Base-by-base conservation (phyloP, 2,113 vertebrate genomes). In the Leptobrachium ailaonicum region DNA sequence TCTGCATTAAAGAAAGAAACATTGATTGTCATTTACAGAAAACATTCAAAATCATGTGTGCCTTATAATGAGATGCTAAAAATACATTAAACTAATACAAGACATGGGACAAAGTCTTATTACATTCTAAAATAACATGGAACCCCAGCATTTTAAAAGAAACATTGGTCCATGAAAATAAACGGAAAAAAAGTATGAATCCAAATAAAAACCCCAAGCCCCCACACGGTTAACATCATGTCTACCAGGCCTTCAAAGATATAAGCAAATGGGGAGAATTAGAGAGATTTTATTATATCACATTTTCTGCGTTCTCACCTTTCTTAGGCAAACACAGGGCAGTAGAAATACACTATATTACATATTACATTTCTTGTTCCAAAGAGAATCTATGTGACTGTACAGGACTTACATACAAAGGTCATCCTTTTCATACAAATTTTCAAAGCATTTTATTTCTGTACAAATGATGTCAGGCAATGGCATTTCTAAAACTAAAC, bases 11-110 rank as follows among this genome's bases (percentile, higher is more conserved):
- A 93, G 90, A 90, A 94, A 93, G 85, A 86, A 93, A 95, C 92
- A 95, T 91, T 94, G 94, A 95, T 95, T 95, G 94, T 95, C 94
- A 94, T 94, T 93, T 94, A 94, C 94, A 95, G 90, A 93, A 94
- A 93, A 95, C 93, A 94, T 95, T 95, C 92, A 94, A 91, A 94
- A 93, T 92, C 89, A 92, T 93, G 90, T 94, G 92, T 94, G 93
- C 92, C 94, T 94, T 92, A 93, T 92, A 89, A 88, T 84, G 87
- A 84, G 93, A 92, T 89, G 86, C 90, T 94, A 93, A 93, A 90
- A 90, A 82, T 91, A 87, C 90, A 75, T 64, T 84, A 83, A 94
- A 94, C 92, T 93, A 94, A 94, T 91, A 93, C 88, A 94, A 84
- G 90, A 93, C 90, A 89, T 89, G 88, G 91, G 83, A 91, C 88